phyloP scores from a whole-genome alignment of 2,797 vertebrate species.

The Pangasius mekongensis region DNA sequence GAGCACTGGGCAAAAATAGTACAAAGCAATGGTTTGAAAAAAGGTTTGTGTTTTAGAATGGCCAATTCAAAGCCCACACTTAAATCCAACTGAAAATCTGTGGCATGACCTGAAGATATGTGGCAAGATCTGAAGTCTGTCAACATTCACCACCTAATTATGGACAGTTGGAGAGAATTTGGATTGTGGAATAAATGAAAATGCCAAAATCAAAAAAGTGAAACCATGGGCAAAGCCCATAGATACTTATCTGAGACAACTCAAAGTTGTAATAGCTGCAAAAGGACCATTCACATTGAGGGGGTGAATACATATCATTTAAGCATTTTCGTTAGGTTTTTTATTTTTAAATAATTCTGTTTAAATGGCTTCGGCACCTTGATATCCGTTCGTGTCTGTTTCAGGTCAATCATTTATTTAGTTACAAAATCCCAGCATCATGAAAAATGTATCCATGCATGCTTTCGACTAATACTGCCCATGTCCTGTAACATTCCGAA shows the following conservation, averaged over 20 bases:
- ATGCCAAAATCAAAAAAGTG: neutral
- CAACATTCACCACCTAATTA: neutral
- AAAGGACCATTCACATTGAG: neutral
- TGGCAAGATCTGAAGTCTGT: neutral
- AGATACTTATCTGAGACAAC: neutral
- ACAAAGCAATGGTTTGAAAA: neutral
- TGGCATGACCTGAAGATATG: neutral
- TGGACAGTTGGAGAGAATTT: neutral
- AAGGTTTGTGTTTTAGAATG: neutral
- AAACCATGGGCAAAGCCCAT: neutral
- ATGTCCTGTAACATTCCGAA: slow-evolving; percentile 48
- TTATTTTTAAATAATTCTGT: neutral
- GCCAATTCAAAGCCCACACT: neutral
- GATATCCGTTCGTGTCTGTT: slow-evolving; percentile 49
- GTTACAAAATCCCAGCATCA: slow-evolving; percentile 52
- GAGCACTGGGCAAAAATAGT: neutral
- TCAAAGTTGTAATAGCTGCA: neutral
- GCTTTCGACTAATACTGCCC: slow-evolving; percentile 50
- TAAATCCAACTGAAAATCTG: neutral
- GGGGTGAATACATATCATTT: neutral
- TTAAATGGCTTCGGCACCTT: slow-evolving; percentile 28
- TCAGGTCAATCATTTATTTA: slow-evolving; percentile 61
- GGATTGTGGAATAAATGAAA: neutral
- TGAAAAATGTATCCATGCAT: slow-evolving; percentile 51
- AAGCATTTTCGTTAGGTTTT: neutral